Evolutionary conservation across 2,888 invertebrate species (phyloP).

Genomic region (Andrena praecox): DNA sequence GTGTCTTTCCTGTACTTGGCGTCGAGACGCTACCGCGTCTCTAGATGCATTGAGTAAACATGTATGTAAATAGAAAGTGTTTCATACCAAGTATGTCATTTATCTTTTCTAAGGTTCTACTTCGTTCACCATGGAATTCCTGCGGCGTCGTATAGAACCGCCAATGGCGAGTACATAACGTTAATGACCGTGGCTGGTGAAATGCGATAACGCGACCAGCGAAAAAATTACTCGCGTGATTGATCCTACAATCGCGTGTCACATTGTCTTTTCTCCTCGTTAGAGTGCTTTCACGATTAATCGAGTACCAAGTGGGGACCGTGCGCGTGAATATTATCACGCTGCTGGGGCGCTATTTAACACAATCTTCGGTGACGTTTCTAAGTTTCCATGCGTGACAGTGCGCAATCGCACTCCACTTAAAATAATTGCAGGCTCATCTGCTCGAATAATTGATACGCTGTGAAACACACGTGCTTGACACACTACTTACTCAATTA

Average conservation of each 20-base stretch:
- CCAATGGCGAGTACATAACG: constrained; percentile 6
- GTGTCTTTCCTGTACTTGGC: too few species aligned
- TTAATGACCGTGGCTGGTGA: not conserved
- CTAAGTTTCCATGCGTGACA: not conserved
- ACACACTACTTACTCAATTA: not conserved
- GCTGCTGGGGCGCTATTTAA: not conserved
- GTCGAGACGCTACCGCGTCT: too few species aligned
- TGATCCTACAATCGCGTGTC: constrained; percentile 36
- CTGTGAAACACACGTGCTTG: not conserved
- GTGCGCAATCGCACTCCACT: not conserved
- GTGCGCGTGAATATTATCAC: constrained; percentile 9
- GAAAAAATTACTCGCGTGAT: constrained; percentile 17
- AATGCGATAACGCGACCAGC: constrained; percentile 24
- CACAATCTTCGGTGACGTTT: not conserved
- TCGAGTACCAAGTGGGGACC: not conserved
- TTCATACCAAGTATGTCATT: not conserved
- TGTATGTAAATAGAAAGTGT: too few species aligned
- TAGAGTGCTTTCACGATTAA: constrained; percentile 22
- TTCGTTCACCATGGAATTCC: not conserved
- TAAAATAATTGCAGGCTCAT: not conserved
- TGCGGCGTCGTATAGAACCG: constrained; percentile 1
- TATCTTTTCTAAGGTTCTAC: not conserved
- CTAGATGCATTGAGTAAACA: too few species aligned
- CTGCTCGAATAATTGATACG: not conserved
- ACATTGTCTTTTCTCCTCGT: constrained; percentile 4